Evolutionary conservation across 2,797 vertebrate species (phyloP).

Genomic region (Nyctibius grandis): DNA sequence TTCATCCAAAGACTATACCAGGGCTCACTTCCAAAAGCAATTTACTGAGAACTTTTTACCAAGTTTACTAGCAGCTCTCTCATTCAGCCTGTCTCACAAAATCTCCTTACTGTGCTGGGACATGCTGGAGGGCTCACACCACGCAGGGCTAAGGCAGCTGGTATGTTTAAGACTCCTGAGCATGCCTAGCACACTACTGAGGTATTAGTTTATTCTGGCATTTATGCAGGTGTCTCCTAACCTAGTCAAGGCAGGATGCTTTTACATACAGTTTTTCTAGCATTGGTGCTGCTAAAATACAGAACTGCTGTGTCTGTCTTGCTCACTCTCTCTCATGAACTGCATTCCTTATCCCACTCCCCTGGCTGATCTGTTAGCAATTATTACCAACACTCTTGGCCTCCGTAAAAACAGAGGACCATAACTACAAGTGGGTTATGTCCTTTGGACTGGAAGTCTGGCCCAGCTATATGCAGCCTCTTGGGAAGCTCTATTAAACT

Average conservation of each 20-base stretch:
- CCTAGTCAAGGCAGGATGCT: not conserved
- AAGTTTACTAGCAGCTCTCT: not conserved
- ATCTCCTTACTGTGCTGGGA: not conserved
- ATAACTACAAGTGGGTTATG: not conserved
- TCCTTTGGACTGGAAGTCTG: not conserved
- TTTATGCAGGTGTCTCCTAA: not conserved
- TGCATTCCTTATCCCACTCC: not conserved
- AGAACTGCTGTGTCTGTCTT: not conserved
- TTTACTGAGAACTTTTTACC: not conserved
- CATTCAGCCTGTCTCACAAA: not conserved
- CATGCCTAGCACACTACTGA: not conserved
- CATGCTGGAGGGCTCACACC: not conserved
- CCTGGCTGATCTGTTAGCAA: not conserved
- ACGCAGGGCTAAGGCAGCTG: not conserved
- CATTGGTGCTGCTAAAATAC: not conserved
- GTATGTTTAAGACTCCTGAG: not conserved
- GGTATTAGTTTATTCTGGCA: not conserved
- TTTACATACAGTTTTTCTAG: not conserved
- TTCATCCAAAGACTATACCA: not conserved
- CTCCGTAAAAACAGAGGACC: not conserved
- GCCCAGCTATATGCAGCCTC: not conserved
- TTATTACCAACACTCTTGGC: not conserved
- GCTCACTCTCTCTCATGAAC: not conserved
- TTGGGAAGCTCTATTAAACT: not conserved
- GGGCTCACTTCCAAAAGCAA: not conserved